A percentile compares a stretch with the other conserved stretches of the same genome.
phyloP scores from a whole-genome alignment of 1,140 invertebrate genomes.

The Globodera rostochiensis region DNA sequence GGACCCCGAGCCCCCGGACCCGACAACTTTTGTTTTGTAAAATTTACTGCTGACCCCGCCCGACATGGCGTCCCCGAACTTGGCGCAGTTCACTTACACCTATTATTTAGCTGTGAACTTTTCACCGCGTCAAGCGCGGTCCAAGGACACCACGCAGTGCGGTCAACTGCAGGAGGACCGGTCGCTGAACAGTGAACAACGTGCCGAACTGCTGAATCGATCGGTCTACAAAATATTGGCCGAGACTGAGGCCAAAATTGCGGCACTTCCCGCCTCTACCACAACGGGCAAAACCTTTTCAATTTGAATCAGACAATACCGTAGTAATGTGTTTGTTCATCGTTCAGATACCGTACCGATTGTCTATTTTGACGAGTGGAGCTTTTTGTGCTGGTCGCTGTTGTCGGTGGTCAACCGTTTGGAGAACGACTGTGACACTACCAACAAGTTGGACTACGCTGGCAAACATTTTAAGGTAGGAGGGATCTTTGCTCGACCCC shows the following conservation, averaged over 20 bases:
- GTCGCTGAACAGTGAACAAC: constrained; percentile 43
- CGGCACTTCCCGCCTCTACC: constrained; percentile 18
- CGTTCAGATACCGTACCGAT: constrained; percentile 40
- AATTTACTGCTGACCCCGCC: too few relatives aligned
- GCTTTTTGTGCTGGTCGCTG: constrained; percentile 49
- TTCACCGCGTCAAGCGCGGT: constrained; percentile 46
- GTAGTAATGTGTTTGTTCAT: background rate
- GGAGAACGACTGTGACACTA: constrained; percentile 15
- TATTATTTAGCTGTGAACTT: constrained; percentile 44
- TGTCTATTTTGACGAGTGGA: constrained; percentile 51
- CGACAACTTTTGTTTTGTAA: too few relatives aligned
- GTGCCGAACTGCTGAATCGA: constrained; percentile 49
- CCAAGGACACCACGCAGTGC: constrained; percentile 47
- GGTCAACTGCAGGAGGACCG: constrained; percentile 30
- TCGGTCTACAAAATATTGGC: constrained; percentile 50
- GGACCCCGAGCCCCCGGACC: too few relatives aligned
- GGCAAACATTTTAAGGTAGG: constrained; percentile 44
- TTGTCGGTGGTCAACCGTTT: constrained; percentile 52
- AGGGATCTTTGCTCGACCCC: too few relatives aligned
- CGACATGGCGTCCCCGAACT: too few relatives aligned
- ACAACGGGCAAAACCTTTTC: constrained; percentile 28
- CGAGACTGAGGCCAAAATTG: constrained; percentile 49
- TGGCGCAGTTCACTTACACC: background rate
- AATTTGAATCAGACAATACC: background rate
- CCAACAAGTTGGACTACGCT: constrained; percentile 41